A percentile compares a stretch with the other conserved stretches of the same genome.
Evolutionary conservation across 1,140 invertebrate genomes (phyloP).

Genomic region (Tribolium castaneum): DNA sequence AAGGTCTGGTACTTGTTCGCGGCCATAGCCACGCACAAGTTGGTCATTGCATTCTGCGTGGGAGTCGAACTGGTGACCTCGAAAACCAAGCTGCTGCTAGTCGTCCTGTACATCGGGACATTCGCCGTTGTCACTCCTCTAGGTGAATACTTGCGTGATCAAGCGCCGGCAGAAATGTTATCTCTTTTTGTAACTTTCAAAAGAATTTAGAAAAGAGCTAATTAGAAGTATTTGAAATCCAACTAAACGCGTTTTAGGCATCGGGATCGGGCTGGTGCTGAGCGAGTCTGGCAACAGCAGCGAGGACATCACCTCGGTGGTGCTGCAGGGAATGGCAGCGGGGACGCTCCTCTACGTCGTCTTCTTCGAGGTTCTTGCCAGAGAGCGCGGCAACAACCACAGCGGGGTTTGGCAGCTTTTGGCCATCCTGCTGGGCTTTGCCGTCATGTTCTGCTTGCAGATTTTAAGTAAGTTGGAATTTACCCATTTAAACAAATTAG

Average conservation of each 20-base stretch:
- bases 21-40: conserved; percentile 89
- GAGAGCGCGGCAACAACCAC: conserved; percentile 76
- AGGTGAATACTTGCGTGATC: conserved; percentile 61
- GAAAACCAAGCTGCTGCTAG: conserved; percentile 71
- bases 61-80: conserved; percentile 81
- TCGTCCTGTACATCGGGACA: conserved; percentile 77
- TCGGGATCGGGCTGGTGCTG: conserved; percentile 76
- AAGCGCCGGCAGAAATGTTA: neutral
- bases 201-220: too few relatives aligned
- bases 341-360: conserved; percentile 91
- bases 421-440: conserved; percentile 79
- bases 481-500: neutral
- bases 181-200: too few relatives aligned
- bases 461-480: conserved; percentile 76
- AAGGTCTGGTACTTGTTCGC: conserved; percentile 79
- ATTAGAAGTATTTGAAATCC: too few relatives aligned
- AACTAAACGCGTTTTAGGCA: conserved; percentile 62
- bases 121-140: conserved; percentile 85
- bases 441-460: conserved; percentile 81
- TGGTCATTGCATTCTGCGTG: conserved; percentile 89
- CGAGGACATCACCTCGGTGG: conserved; percentile 71
- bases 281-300: conserved; percentile 70
- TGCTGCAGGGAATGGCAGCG: conserved; percentile 86
- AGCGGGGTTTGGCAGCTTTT: conserved; percentile 77
- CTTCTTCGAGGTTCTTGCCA: conserved; percentile 89